Evolutionary conservation across 2,113 vertebrate species (phyloP).

Genomic region (Lagopus leucura): DNA sequence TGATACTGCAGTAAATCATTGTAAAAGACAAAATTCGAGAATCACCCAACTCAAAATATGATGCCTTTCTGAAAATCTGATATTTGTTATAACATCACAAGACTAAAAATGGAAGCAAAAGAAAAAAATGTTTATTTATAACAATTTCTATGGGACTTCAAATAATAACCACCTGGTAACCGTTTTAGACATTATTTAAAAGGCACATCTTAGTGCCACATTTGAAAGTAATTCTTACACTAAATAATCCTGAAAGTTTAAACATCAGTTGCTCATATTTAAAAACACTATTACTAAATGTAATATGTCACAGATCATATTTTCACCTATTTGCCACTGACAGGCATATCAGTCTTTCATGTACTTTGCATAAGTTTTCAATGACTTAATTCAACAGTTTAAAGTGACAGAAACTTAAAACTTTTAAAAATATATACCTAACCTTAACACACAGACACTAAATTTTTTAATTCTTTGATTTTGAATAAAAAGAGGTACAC

Average conservation of each 20-base stretch:
- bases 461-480: conserved; percentile 36
- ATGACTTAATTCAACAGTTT: conserved; percentile 21
- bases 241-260: background rate
- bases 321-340: background rate
- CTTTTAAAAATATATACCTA: background rate
- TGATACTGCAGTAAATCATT: background rate
- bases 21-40: background rate
- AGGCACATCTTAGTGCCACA: background rate
- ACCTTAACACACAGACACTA: background rate
- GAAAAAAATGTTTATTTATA: background rate
- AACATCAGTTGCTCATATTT: background rate
- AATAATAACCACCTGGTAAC: background rate
- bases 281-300: background rate
- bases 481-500: conserved; percentile 28
- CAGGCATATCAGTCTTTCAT: background rate
- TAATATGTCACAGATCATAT: background rate
- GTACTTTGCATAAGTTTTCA: background rate
- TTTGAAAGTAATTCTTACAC: background rate
- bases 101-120: background rate
- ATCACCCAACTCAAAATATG: background rate
- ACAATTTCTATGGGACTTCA: background rate
- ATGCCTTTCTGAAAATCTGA: background rate
- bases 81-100: background rate
- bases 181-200: background rate
- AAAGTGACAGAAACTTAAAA: conserved; percentile 19